A percentile compares a stretch with the other conserved stretches of the same genome.
These are phyloP conservation scores for Seira musarum DNA, from an alignment of 2,888 invertebrate species.

Conservation along the genomic window DNA sequence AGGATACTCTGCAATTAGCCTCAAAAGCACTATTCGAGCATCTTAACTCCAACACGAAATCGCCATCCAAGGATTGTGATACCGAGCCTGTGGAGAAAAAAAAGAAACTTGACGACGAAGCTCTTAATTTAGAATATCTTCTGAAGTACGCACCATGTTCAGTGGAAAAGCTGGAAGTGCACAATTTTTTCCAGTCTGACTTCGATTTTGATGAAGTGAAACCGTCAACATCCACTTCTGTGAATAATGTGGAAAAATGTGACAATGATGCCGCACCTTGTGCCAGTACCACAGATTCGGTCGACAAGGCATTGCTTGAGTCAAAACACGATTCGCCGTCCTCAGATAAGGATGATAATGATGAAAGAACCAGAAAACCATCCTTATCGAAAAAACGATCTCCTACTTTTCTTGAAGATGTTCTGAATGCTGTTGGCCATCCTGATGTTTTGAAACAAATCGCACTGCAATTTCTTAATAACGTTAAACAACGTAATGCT, in stretches of 20 bases:
- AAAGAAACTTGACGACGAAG: slow-evolving; percentile 7
- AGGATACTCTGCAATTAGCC: slow-evolving; percentile 53
- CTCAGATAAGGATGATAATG: background rate
- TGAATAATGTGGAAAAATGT: background rate
- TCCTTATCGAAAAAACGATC: too few relatives aligned
- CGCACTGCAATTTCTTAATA: slow-evolving; percentile 58
- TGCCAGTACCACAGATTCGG: too few relatives aligned
- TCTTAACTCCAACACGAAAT: slow-evolving; percentile 7
- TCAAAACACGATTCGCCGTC: too few relatives aligned
- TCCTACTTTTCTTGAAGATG: slow-evolving; percentile 58
- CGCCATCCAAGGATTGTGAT: background rate
- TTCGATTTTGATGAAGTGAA: background rate
- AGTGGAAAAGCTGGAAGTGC: slow-evolving; percentile 15
- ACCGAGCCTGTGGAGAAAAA: background rate
- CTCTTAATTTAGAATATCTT: background rate
- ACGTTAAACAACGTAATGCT: slow-evolving; percentile 51
- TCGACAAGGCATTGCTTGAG: too few relatives aligned
- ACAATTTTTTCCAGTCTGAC: background rate
- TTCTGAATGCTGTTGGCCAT: slow-evolving; percentile 66
- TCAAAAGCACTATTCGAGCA: slow-evolving; percentile 38
- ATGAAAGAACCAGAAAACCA: too few relatives aligned
- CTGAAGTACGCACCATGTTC: background rate
- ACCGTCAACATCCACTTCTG: background rate
- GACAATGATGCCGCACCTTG: background rate
- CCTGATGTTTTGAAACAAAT: slow-evolving; percentile 63